These are phyloP conservation scores for Coenonympha glycerion DNA, from an alignment of 2,888 invertebrate genomes.

Conservation along the genomic window DNA sequence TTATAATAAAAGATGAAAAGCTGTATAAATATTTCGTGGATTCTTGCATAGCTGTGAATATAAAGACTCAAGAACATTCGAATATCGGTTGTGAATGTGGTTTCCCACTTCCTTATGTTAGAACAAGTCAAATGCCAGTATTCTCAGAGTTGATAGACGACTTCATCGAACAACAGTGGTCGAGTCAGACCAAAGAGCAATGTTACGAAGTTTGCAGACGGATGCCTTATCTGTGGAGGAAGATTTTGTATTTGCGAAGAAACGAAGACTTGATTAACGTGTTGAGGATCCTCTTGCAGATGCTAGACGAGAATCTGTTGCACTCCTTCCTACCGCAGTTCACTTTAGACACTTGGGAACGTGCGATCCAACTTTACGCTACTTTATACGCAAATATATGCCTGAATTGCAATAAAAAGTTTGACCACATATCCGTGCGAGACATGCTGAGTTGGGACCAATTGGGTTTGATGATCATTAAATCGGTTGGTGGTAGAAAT, in stretches of 20 bases:
- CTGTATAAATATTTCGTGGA: constrained; percentile 73
- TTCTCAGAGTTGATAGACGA: constrained; percentile 75
- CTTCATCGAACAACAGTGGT: constrained; percentile 72
- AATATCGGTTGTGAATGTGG: constrained; percentile 76
- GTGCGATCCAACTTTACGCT: constrained; percentile 70
- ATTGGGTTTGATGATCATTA: constrained; percentile 75
- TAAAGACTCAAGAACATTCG: constrained; percentile 53
- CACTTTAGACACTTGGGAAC: constrained; percentile 77
- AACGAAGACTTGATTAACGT: constrained; percentile 70
- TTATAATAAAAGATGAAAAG: constrained; percentile 55
- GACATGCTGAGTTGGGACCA: constrained; percentile 77
- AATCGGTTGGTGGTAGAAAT: constrained; percentile 76
- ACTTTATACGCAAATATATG: constrained; percentile 76
- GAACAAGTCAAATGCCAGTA: constrained; percentile 56
- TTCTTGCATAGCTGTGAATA: constrained; percentile 76
- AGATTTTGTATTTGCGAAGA: constrained; percentile 69
- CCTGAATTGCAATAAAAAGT: constrained; percentile 76
- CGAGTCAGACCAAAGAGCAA: constrained; percentile 54
- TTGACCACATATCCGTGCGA: constrained; percentile 60
- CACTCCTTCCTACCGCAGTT: constrained; percentile 73
- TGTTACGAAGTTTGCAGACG: constrained; percentile 73
- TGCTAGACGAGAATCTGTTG: constrained; percentile 74
- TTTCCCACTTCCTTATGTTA: constrained; percentile 73
- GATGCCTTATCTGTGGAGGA: constrained; percentile 79
- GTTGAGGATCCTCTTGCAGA: constrained; percentile 77